Percentiles rank a stretch among this genome's conserved stretches.
Evolutionary conservation across 1,140 invertebrate species (phyloP).

Genomic region (Microplitis demolitor): DNA sequence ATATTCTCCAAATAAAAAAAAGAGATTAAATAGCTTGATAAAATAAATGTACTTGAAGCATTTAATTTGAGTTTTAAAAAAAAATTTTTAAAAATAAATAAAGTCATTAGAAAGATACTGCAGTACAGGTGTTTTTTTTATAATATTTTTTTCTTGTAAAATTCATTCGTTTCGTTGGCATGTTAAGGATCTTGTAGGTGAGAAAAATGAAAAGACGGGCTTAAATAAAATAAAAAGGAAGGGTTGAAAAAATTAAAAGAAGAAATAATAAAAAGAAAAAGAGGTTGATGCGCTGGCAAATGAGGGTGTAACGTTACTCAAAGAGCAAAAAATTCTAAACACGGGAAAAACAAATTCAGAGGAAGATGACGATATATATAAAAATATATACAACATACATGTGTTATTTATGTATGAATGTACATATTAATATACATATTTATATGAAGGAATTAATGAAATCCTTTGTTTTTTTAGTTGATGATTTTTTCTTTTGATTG

Average conservation of each 20-base stretch:
- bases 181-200: not conserved
- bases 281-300: slow-evolving; percentile 5
- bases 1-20: too few relatives aligned
- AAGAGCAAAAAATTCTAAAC: slow-evolving; percentile 9
- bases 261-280: not conserved
- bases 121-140: not conserved
- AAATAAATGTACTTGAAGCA: too few relatives aligned
- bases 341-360: not conserved
- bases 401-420: not conserved
- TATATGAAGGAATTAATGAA: too few relatives aligned
- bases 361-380: not conserved
- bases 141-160: not conserved
- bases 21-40: too few relatives aligned
- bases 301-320: slow-evolving; percentile 12
- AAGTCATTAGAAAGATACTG: not conserved
- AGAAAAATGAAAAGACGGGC: not conserved
- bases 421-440: not conserved
- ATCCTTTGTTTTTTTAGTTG: not conserved
- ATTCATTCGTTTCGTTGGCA: not conserved
- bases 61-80: too few relatives aligned
- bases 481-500: not conserved
- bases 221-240: not conserved
- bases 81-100: not conserved
- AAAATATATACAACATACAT: not conserved
- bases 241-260: not conserved